A percentile compares a stretch with the other conserved stretches of the same genome.
Conservation (phyloP, 2,888 invertebrate species). For the Harpalus rufipes region DNA sequence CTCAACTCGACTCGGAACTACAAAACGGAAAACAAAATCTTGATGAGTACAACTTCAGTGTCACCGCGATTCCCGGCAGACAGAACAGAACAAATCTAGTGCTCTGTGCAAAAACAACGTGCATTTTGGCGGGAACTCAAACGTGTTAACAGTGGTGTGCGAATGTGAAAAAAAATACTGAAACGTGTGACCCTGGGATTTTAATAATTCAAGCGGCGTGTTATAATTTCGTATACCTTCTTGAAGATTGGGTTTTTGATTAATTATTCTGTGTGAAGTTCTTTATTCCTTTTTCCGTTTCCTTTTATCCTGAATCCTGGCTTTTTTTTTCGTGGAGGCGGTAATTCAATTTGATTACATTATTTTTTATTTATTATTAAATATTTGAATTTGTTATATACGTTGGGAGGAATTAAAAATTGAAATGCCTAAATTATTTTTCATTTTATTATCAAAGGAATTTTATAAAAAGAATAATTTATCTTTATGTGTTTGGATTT, state of each 20-base stretch:
- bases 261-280: conserved; percentile 2
- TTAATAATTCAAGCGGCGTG: background rate
- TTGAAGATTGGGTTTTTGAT: background rate
- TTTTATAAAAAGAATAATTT: background rate
- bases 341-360: background rate
- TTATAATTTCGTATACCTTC: background rate
- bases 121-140: conserved; percentile 25
- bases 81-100: conserved; percentile 12
- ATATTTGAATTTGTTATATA: too few species aligned
- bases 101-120: background rate
- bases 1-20: conserved; percentile 23
- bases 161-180: background rate
- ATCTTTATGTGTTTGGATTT: background rate
- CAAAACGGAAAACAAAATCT: conserved; percentile 47
- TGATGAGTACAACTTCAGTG: conserved; percentile 35
- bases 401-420: too few species aligned
- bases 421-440: too few species aligned
- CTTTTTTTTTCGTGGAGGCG: conserved; percentile 2
- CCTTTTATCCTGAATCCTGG: background rate
- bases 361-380: too few species aligned
- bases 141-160: background rate
- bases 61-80: conserved; percentile 14
- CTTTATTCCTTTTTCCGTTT: background rate
- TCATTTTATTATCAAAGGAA: background rate
- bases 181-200: conserved; percentile 1